Base-by-base conservation (phyloP, 2,888 invertebrate genomes). In the Thecocarcelia acutangulata region DNA sequence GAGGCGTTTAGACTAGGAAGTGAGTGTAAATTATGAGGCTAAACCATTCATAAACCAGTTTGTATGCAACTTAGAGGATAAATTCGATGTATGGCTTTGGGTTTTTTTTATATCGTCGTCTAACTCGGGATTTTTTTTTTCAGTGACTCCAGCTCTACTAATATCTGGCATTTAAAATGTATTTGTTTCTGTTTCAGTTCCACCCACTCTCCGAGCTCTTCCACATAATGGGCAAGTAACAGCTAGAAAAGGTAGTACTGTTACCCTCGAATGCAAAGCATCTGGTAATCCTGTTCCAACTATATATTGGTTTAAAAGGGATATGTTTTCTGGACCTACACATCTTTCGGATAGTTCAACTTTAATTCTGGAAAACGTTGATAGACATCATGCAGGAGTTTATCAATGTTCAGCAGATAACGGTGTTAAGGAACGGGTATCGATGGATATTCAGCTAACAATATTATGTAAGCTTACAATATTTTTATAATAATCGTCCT, bases 211-310 rank as follows among this genome's bases (percentile, higher is more conserved):
- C 46, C 90, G 94, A 54, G 93, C 94, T 5, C 91, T 94, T 24
- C 94, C 94, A 0, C 93, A 94, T 87, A 93, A 92, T 84, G 91
- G 93, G 0, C 94, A 94, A 87, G 93, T 94, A n/a, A 93, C 94
- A 19, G 94, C 94, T 8, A 89, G 94, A 24, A 93, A 94, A 74
- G 94, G 94, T 0, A 94, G 94, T 40, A 93, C 94, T 0, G 93
- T 94, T 0, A 94, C 94, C 58, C 90, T 95, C 37, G 94, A 94
- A 89, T 95, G 95, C 86, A 91, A 94, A 79, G 94, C 94, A 0
- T 93, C 94, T 0, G 95, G 95, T 8, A 95, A 95, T 89, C 95
- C 95, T 0, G 94, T 94, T 21, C 95, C 95, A 0, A 93, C 92
- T n/a, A 94, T 95, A 78, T 92, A 92, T 12, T 95, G 95, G 95